Evolutionary conservation across 2,113 vertebrate species (phyloP), one percentile per base, ranked within the genome.

Genomic region (Pelmatolapia mariae): DNA sequence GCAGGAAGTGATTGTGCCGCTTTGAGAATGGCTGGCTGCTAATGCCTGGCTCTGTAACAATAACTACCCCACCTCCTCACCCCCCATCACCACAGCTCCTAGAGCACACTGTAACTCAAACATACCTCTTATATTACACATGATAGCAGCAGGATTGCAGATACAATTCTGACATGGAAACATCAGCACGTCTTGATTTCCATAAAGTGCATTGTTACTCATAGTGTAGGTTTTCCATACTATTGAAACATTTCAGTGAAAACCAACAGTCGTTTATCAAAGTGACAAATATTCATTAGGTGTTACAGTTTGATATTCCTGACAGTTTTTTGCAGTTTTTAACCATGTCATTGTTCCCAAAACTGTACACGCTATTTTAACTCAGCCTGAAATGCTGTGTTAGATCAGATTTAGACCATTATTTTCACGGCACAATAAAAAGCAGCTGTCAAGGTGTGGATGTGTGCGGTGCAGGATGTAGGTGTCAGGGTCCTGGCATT

Each of bases 21-120:
- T 84, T 92, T 89, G 85, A 88, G 83, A 94, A 88, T 29, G 50
- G 78, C 87, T 87, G 83, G 76, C 83, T 93, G 89, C 92, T 94
- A 94, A 95, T 92, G 94, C 89, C 73, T 89, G 93, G 66, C 88
- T 84, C 71, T 92, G 92, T 90, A 93, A 94, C 91, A 83, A 90
- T 89, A 82, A 84, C 88, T 56, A 66, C 45, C 40, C 26, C 50
- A 40, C 33, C 76, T 24, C 19, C 36, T 19, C 36, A 4, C 10
- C 63, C 11, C 26, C 38, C 22, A 19, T 38, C 18, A n/a, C 61
- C 40, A 47, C 40, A 76, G 68, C 40, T 29, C 40, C 68, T 29
- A 11, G 40, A 47, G 40, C 68, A 29, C 40, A 47, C 40, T 18
- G 22, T 47, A 4, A 11, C 24, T 45, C 40, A 47, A 76, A 29